A percentile compares a stretch with the other conserved stretches of the same genome.
phyloP scores from a whole-genome alignment of 2,888 invertebrate species.

The Limnephilus auricula region DNA sequence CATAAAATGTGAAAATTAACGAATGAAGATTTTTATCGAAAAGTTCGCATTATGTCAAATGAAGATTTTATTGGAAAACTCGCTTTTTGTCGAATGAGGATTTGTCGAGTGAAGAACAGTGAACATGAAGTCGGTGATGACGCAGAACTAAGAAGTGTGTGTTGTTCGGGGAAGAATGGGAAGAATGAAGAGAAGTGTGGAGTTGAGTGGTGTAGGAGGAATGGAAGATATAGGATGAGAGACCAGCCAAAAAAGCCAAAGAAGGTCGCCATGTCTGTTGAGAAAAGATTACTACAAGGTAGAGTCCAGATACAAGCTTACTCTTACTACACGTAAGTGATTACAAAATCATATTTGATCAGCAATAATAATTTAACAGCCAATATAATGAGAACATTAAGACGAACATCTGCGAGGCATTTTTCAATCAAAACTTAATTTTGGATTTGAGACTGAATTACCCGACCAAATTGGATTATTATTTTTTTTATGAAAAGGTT shows the following conservation, averaged over 20 bases:
- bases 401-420: too few relatives aligned
- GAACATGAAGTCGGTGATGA: background rate
- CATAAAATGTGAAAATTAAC: background rate
- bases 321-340: background rate
- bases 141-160: background rate
- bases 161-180: slow-evolving; percentile 21
- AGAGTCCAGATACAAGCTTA: background rate
- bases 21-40: slow-evolving; percentile 6
- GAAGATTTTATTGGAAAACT: background rate
- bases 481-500: too few relatives aligned
- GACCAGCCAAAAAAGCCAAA: slow-evolving; percentile 47
- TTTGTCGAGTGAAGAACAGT: background rate
- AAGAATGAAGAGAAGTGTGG: background rate
- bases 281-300: slow-evolving; percentile 37
- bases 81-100: background rate
- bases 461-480: too few relatives aligned
- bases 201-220: slow-evolving; percentile 23
- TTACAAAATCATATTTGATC: background rate
- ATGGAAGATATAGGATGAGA: slow-evolving; percentile 43
- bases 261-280: slow-evolving; percentile 52
- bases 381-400: background rate
- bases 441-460: too few relatives aligned
- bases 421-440: too few relatives aligned
- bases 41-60: background rate
- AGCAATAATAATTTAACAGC: background rate